phyloP scores from a whole-genome alignment of 2,888 invertebrate genomes.

The Agonum fuliginosum region DNA sequence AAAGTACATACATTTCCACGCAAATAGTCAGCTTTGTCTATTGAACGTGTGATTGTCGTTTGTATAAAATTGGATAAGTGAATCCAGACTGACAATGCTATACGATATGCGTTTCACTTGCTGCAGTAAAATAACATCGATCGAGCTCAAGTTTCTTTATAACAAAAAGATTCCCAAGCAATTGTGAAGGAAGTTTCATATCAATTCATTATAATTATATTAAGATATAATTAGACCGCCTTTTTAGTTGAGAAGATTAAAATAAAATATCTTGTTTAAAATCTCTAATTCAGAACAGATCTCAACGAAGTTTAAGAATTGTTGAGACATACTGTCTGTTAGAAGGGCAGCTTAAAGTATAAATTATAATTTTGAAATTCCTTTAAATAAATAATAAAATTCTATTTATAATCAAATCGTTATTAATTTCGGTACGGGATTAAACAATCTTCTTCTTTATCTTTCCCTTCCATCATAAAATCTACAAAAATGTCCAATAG shows the following conservation, averaged over 20 bases:
- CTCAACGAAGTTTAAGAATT: no score
- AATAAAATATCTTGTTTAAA: no score
- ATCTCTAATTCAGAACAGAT: no score
- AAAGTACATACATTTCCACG: background rate
- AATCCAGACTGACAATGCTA: background rate
- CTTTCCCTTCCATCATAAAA: no score
- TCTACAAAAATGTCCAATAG: background rate
- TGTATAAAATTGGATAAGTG: conserved; percentile 1
- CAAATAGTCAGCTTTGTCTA: background rate
- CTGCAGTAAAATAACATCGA: background rate
- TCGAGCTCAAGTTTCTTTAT: background rate
- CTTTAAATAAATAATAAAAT: no score
- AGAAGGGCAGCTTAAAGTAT: no score
- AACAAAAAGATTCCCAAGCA: background rate
- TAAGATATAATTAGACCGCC: background rate
- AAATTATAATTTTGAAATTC: no score
- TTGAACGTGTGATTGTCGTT: background rate
- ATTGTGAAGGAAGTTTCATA: background rate
- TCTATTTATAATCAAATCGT: no score
- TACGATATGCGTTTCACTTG: background rate
- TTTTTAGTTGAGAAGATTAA: no score
- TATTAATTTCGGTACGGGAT: no score
- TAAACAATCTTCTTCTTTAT: no score
- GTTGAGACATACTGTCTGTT: no score
- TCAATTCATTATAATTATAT: background rate